Percentiles rank a stretch among this genome's conserved stretches.
These are phyloP conservation scores for Panopea generosa DNA, from an alignment of 2,888 invertebrate genomes.

Conservation along the genomic window DNA sequence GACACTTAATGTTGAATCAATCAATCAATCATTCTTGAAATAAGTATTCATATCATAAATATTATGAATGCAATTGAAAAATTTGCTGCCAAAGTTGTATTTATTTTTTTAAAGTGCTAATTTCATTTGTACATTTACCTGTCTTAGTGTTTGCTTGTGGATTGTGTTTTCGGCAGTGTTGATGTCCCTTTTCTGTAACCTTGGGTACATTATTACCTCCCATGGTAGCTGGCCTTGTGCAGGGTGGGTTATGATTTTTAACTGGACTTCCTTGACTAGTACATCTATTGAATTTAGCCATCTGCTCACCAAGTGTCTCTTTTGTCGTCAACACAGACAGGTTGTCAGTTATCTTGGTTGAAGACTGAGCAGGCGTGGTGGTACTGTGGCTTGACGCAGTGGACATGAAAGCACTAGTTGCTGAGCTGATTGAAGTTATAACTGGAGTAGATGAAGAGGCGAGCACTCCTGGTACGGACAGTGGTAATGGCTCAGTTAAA, in stretches of 20 bases:
- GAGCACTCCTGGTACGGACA: slow-evolving; percentile 55
- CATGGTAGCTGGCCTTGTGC: slow-evolving; percentile 77
- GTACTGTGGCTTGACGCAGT: slow-evolving; percentile 50
- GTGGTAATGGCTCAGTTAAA: slow-evolving; percentile 64
- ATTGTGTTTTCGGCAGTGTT: slow-evolving; percentile 74
- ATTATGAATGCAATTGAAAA: too few species aligned
- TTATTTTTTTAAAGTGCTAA: too few species aligned
- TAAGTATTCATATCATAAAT: too few species aligned
- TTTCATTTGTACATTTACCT: slow-evolving; percentile 49
- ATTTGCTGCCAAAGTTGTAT: too few species aligned
- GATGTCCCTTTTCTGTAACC: slow-evolving; percentile 66
- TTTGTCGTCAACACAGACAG: slow-evolving; percentile 53
- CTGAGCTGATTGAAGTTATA: slow-evolving; percentile 59
- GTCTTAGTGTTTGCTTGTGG: slow-evolving; percentile 50
- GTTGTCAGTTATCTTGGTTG: slow-evolving; percentile 61
- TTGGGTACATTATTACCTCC: slow-evolving; percentile 71
- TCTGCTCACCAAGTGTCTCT: slow-evolving; percentile 52
- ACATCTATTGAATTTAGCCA: slow-evolving; percentile 50
- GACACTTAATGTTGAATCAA: too few species aligned
- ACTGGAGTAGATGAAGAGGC: slow-evolving; percentile 56
- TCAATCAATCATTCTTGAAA: too few species aligned
- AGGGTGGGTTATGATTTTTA: slow-evolving; percentile 67
- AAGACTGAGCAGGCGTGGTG: slow-evolving; percentile 47
- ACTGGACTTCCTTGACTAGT: slow-evolving; percentile 34
- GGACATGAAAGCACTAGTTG: slow-evolving; percentile 74